Conservation (phyloP, 2,113 vertebrate genomes). For the Oenanthe melanoleuca region DNA sequence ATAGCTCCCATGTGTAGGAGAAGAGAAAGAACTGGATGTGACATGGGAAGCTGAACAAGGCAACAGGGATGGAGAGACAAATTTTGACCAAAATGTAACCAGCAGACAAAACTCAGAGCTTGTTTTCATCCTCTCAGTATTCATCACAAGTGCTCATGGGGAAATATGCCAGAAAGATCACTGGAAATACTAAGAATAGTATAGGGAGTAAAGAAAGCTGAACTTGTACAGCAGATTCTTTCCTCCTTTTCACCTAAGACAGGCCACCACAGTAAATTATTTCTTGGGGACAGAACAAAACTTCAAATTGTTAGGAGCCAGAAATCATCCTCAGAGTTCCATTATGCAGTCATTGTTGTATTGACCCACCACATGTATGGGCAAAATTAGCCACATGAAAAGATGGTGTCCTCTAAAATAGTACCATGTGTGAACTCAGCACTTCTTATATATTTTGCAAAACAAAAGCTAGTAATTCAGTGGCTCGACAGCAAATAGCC, state of each 20-base stretch:
- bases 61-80: neutral
- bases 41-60: neutral
- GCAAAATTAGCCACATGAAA: neutral
- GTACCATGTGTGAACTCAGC: neutral
- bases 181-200: neutral
- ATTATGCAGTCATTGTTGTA: neutral
- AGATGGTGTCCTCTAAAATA: neutral
- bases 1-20: neutral
- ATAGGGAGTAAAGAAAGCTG: neutral
- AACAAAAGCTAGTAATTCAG: neutral
- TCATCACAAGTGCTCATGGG: neutral
- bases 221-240: neutral
- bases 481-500: neutral
- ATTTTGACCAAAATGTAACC: neutral
- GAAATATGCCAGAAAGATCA: neutral
- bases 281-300: neutral
- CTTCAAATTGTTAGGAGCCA: neutral
- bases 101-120: neutral
- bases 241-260: neutral
- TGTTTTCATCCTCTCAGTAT: neutral
- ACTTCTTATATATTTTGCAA: neutral
- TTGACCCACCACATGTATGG: neutral
- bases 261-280: neutral
- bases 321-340: neutral
- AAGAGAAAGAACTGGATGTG: fast-evolving